These are phyloP conservation scores for Stegastes partitus DNA, from an alignment of 2,113 vertebrate genomes.

Conservation along the genomic window DNA sequence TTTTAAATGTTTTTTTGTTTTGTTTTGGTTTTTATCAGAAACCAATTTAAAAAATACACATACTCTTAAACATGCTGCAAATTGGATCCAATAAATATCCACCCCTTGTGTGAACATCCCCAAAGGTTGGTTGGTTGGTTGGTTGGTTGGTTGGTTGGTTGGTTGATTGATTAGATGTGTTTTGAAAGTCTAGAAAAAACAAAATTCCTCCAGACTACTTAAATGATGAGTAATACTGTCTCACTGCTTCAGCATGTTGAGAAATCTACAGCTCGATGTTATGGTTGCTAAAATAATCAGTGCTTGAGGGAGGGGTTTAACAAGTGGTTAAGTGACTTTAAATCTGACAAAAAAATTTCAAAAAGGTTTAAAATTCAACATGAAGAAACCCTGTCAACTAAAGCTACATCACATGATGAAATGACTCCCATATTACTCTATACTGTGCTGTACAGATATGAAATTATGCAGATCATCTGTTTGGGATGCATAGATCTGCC, in stretches of 20 bases:
- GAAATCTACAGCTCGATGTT: neutral
- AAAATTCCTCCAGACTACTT: no score
- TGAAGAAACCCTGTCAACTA: neutral
- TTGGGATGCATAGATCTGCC: constrained; percentile 9
- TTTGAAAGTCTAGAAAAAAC: no score
- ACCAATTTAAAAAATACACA: no score
- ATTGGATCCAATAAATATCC: no score
- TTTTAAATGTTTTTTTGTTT: no score
- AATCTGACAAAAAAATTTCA: neutral
- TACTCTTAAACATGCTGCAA: no score
- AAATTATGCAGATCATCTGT: constrained; percentile 4
- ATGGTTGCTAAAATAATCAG: neutral
- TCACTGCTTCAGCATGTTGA: neutral
- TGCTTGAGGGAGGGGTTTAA: neutral
- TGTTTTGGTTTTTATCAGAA: no score
- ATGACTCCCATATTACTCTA: neutral
- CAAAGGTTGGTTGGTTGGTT: no score
- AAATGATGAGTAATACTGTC: neutral
- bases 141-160: no score
- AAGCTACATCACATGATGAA: neutral
- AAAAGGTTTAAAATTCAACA: constrained; percentile 1
- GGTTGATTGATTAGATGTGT: no score
- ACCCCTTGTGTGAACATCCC: no score
- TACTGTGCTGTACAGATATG: neutral
- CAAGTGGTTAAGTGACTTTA: neutral